Conservation (phyloP, 2,113 vertebrate species). For the Gambusia affinis region DNA sequence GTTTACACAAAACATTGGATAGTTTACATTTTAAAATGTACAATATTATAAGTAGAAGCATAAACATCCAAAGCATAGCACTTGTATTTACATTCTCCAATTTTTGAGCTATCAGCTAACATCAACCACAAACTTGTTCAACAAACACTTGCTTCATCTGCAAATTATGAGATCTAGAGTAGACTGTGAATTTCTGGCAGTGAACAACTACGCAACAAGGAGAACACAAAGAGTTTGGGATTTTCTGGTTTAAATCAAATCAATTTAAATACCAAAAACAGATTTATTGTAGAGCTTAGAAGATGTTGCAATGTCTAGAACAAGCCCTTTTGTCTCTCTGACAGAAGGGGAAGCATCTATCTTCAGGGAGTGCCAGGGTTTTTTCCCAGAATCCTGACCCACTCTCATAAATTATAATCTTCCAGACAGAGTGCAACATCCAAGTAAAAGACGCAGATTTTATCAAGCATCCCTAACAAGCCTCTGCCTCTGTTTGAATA, state of each 20-base stretch:
- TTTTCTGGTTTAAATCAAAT: conserved; percentile 63
- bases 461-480: conserved; percentile 24
- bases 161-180: conserved; percentile 28
- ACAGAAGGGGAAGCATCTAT: conserved; percentile 60
- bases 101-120: conserved; percentile 35
- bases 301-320: conserved; percentile 60
- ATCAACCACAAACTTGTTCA: conserved; percentile 34
- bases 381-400: conserved; percentile 62
- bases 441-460: conserved; percentile 39
- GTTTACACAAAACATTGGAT: conserved; percentile 29
- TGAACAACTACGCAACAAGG: conserved; percentile 47
- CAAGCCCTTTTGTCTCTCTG: conserved; percentile 58
- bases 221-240: conserved; percentile 30
- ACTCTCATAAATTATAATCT: conserved; percentile 62
- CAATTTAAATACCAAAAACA: conserved; percentile 53
- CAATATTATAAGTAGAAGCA: conserved; percentile 19
- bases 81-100: conserved; percentile 39
- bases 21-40: conserved; percentile 33
- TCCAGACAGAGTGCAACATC: conserved; percentile 38
- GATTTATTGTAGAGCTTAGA: conserved; percentile 43
- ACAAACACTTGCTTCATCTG: conserved; percentile 35
- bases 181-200: conserved; percentile 41
- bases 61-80: conserved; percentile 40
- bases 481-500: conserved; percentile 11
- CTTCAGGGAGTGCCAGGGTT: conserved; percentile 66